A percentile compares a stretch with the other conserved stretches of the same genome.
phyloP scores from a whole-genome alignment of 2,113 vertebrate genomes.

The Gulo gulo region DNA sequence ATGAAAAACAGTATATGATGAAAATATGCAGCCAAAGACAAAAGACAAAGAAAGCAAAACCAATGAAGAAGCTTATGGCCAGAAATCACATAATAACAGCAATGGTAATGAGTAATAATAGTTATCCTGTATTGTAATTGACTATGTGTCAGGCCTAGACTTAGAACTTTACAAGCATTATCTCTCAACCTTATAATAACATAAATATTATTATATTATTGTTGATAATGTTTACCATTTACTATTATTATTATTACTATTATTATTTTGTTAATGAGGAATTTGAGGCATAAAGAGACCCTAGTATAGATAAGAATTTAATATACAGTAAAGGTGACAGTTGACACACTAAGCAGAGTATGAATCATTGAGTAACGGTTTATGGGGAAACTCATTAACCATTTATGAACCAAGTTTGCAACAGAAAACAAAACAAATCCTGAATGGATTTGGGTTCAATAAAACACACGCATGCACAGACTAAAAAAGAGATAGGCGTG shows the following conservation, averaged over 20 bases:
- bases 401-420: not conserved
- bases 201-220: too few relatives aligned
- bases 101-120: not conserved
- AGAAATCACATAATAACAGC: not conserved
- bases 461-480: not conserved
- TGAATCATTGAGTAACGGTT: not conserved
- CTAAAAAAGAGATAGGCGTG: not conserved
- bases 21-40: not conserved
- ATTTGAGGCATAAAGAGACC: not conserved
- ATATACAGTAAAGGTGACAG: not conserved
- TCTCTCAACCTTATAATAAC: not conserved
- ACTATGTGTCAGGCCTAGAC: not conserved
- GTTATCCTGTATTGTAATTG: not conserved
- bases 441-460: not conserved
- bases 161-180: not conserved
- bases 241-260: not conserved
- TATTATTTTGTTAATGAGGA: not conserved
- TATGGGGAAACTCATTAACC: not conserved
- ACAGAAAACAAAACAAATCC: not conserved
- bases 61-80: not conserved
- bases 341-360: not conserved
- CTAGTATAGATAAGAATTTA: not conserved
- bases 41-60: not conserved
- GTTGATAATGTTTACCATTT: too few relatives aligned
- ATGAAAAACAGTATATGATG: not conserved